Conservation (phyloP, 2,888 invertebrate genomes). For the Coelopa pilipes region DNA sequence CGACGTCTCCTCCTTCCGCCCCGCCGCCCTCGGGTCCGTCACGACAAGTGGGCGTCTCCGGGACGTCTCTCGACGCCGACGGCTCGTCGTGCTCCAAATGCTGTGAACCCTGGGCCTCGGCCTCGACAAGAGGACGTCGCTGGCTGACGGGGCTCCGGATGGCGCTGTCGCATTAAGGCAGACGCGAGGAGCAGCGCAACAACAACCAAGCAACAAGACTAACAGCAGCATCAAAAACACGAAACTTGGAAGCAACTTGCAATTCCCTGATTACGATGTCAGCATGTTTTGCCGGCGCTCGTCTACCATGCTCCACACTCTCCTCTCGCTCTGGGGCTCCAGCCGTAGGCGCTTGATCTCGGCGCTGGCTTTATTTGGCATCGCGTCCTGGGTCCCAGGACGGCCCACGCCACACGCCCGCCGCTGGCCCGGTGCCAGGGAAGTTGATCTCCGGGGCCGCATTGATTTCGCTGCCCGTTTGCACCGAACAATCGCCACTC, state of each 20-base stretch:
- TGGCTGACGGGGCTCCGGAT: conserved; percentile 20
- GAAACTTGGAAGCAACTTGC: conserved; percentile 11
- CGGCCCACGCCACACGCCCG: not conserved
- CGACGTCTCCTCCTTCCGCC: not conserved
- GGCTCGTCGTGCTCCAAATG: conserved; percentile 37
- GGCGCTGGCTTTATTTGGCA: not conserved
- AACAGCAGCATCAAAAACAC: too few species aligned
- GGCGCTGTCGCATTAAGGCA: conserved; percentile 3
- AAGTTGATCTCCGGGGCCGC: conserved; percentile 59
- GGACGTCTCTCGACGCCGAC: not conserved
- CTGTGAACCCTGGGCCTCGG: conserved; percentile 26
- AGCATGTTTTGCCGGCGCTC: conserved; percentile 23
- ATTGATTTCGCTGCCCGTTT: conserved; percentile 37
- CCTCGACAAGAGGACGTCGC: not conserved
- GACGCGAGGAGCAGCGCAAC: conserved; percentile 6
- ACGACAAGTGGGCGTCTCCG: not conserved
- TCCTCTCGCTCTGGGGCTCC: conserved; percentile 9
- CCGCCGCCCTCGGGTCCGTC: not conserved
- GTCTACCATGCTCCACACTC: not conserved
- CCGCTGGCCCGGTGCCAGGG: conserved; percentile 51
- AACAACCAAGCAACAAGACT: not conserved
- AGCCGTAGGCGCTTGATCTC: not conserved
- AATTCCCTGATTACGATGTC: conserved; percentile 39
- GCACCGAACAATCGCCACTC: conserved; percentile 36
- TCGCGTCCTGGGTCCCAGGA: conserved; percentile 1